Percentiles rank a stretch among this genome's conserved stretches.
Evolutionary conservation across 2,797 vertebrate species (phyloP).

Genomic region (Phrynocephalus vlangalii): DNA sequence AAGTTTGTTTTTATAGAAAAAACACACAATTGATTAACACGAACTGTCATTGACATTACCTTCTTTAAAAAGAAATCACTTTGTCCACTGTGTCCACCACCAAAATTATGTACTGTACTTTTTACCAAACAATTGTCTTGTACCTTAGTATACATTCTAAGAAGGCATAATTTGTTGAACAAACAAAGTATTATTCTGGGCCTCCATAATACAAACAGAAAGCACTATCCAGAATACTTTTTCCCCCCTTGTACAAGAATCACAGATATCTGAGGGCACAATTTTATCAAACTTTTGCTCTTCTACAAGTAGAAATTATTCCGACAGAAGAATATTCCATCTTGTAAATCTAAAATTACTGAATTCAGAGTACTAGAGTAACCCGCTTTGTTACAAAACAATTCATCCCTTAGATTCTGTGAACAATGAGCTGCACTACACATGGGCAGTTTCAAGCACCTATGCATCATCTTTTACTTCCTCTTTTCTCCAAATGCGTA

Average conservation of each 20-base stretch:
- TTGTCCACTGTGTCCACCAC: neutral
- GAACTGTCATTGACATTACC: constrained; percentile 35
- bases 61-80: neutral
- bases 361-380: neutral
- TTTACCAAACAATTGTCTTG: neutral
- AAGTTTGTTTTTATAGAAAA: constrained; percentile 11
- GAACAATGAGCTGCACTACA: neutral
- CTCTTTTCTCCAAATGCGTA: too few species aligned
- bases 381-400: neutral
- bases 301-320: neutral
- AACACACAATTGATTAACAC: constrained; percentile 13
- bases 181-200: neutral
- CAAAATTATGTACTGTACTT: neutral
- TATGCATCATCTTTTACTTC: neutral
- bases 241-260: neutral
- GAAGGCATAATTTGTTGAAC: neutral
- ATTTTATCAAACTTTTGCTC: neutral
- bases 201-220: neutral
- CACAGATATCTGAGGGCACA: neutral
- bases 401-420: neutral
- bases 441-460: neutral
- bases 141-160: constrained; percentile 3
- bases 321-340: neutral
- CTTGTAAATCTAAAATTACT: neutral
- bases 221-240: neutral